phyloP scores from a whole-genome alignment of 2,113 vertebrate species.

The Pangasianodon hypophthalmus region DNA sequence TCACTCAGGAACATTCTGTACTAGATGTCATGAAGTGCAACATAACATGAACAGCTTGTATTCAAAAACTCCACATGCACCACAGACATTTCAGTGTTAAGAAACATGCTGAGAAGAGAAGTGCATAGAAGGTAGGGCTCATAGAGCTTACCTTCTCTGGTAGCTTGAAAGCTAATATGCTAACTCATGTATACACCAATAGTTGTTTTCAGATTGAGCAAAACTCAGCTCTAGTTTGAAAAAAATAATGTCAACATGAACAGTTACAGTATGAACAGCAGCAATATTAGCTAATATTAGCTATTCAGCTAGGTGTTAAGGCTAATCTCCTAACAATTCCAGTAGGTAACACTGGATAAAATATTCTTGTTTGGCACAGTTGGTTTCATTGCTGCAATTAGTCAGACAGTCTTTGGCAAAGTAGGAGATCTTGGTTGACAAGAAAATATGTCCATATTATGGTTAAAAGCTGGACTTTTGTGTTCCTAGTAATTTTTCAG shows the following conservation, averaged over 20 bases:
- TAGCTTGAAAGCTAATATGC: not conserved
- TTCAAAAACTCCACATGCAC: not conserved
- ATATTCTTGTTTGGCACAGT: not conserved
- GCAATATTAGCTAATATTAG: not conserved
- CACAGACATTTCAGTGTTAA: not conserved
- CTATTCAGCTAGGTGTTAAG: not conserved
- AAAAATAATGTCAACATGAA: not conserved
- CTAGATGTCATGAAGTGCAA: constrained; percentile 46
- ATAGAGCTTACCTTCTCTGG: not conserved
- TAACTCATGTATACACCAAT: not conserved
- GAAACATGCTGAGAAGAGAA: not conserved
- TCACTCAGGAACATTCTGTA: constrained; percentile 42
- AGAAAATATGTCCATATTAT: not conserved
- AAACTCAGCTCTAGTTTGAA: not conserved
- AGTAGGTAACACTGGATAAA: not conserved
- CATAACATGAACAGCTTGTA: not conserved
- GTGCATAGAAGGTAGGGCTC: not conserved
- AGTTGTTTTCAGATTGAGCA: not conserved
- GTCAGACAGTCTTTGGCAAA: not conserved
- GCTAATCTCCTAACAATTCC: not conserved
- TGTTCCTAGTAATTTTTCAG: not conserved
- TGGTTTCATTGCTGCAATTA: not conserved
- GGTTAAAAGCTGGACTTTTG: not conserved
- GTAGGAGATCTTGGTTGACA: not conserved
- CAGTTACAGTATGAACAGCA: not conserved